A percentile compares a stretch with the other conserved stretches of the same genome.
Conservation (phyloP, 2,113 vertebrate genomes). For the Chaetorhynchus papuensis region DNA sequence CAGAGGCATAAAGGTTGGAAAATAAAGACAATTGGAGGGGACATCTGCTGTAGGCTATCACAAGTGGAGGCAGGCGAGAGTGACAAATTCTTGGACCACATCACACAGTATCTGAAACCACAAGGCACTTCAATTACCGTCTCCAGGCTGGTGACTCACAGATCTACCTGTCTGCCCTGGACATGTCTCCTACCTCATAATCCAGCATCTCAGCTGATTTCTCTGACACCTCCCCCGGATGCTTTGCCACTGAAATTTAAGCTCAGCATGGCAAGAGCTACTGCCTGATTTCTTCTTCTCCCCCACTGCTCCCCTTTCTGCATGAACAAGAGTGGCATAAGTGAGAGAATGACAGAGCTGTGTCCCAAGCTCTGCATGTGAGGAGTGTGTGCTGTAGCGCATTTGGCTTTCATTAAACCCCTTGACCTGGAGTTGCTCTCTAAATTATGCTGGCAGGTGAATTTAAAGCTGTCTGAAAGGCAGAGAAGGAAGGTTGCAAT, state of each 20-base stretch:
- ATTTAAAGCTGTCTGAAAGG: not conserved
- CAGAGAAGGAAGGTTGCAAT: not conserved
- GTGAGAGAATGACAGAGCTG: not conserved
- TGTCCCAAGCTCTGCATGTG: not conserved
- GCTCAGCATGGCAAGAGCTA: not conserved
- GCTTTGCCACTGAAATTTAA: constrained; percentile 10
- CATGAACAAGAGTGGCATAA: not conserved
- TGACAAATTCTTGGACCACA: constrained; percentile 1
- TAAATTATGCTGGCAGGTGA: constrained; percentile 16
- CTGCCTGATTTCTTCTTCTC: not conserved
- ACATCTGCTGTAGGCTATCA: not conserved
- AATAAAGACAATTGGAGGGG: not conserved
- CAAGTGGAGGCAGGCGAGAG: not conserved
- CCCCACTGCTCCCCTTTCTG: not conserved
- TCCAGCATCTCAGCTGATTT: not conserved
- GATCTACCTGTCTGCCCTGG: not conserved
- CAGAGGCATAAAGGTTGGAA: not conserved
- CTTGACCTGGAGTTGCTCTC: not conserved
- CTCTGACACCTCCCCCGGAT: not conserved
- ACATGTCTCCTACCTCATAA: not conserved
- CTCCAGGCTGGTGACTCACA: not conserved
- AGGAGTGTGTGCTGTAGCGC: rapidly evolving
- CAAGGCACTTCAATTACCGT: not conserved
- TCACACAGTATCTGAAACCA: not conserved
- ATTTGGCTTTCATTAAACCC: not conserved